Base-by-base conservation (phyloP, 2,113 vertebrate species). In the Tenrec ecaudatus region DNA sequence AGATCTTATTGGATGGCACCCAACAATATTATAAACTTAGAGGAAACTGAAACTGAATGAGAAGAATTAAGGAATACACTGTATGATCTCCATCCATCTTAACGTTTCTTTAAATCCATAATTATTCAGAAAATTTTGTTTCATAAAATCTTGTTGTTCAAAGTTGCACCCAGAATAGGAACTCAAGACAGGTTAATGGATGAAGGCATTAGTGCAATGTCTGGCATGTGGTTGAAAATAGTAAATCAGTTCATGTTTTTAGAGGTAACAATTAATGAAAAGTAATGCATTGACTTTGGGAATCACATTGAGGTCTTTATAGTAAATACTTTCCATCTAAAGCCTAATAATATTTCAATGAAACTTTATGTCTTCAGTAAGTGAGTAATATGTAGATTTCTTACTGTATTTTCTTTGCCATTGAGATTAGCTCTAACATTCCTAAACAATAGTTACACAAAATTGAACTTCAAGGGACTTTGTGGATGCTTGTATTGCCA, bases 31-130 rank as follows among this genome's bases (percentile, higher is more conserved):
- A 19, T 15, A 5, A 12, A 7, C 1, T 9, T 22, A 22, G 1
- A 22, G 53, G 23, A 81, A 12, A 38, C 33, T 75, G 40, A 82
- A 7, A 11, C 6, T 16, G 15, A 33, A 8, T 22, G 47, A 36
- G 2, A 19, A 22, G 25, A 0, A 1, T 2, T 4, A 36, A n/a
- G 25, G 17, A 10, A 5, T 4, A 38, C 31, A 20, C 53, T 38
- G 19, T 23, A 8, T 12, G 40, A 8, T 33, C 75, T 58, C 60
- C 40, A 16, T 17, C 19, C 27, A n/a, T 22, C 60, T 62, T 62
- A 62, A 23, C 2, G 5, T 86, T 58, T 73, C n/a, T 66, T 10
- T 15, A 75, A 73, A 16, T 66, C 60, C 29, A 8, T 40, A 43
- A 89, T 43, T 23, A 68, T 33, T 71, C 19, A 33, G 6, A 53